Percentiles rank a stretch among this genome's conserved stretches.
These are phyloP conservation scores for Biston stratarius DNA, from an alignment of 2,888 invertebrate species.

Conservation along the genomic window DNA sequence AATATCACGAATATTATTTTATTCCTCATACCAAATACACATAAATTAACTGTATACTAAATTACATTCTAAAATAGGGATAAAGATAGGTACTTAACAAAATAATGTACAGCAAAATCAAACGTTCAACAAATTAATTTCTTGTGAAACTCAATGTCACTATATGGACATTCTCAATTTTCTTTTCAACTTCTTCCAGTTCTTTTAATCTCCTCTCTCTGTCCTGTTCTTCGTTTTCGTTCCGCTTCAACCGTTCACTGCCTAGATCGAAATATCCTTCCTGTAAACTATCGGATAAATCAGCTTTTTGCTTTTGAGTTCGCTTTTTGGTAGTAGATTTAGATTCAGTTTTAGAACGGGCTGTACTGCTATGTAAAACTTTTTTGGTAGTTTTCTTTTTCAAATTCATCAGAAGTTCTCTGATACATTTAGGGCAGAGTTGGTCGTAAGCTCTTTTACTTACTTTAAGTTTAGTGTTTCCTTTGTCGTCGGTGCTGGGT, in stretches of 20 bases:
- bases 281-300: conserved; percentile 17
- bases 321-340: conserved; percentile 3
- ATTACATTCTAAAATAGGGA: conserved; percentile 23
- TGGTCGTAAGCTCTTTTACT: conserved; percentile 31
- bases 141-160: conserved; percentile 21
- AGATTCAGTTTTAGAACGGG: background rate
- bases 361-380: conserved; percentile 1
- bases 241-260: conserved; percentile 41
- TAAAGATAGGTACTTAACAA: conserved; percentile 32
- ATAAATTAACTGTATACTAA: conserved; percentile 23
- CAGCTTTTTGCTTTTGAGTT: conserved; percentile 10
- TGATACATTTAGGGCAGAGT: conserved; percentile 41
- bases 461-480: background rate
- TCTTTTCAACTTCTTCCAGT: conserved; percentile 56
- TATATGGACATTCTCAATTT: conserved; percentile 51
- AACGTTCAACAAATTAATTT: conserved; percentile 3
- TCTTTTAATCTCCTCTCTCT: conserved; percentile 53
- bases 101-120: conserved; percentile 11
- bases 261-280: background rate
- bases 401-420: conserved; percentile 17
- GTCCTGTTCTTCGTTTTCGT: conserved; percentile 38
- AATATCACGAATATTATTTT: background rate
- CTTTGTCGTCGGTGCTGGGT: conserved; percentile 2
- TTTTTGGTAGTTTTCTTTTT: conserved; percentile 21
- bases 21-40: conserved; percentile 8